Base-by-base conservation (phyloP, 2,888 invertebrate genomes). In the Germaria angustata region DNA sequence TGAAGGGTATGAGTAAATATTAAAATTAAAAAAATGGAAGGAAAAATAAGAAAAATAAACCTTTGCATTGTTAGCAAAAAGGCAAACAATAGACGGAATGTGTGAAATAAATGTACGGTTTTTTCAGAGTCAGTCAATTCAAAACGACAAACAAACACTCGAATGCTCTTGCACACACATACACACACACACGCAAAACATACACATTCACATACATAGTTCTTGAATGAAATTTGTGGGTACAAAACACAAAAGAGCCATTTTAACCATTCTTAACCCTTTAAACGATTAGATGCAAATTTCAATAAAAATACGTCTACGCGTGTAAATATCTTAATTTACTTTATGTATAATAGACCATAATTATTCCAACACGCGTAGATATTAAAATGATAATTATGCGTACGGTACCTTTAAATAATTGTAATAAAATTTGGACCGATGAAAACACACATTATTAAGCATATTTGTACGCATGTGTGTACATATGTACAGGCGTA, bases 61-160 rank as follows among this genome's bases (percentile, higher is more conserved):
- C 61, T 77, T 72, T 77, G 77, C 81, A 69, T 53, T 39, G 59
- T 81, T 69, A 49, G 73, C 76, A 59, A 76, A 80, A 80, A 73
- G 34, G 15, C 63, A 44, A 81, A 77, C 71, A 77, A 81, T 73
- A 73, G 68, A 36, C 75, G 75, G 78, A 78, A 82, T 82, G 78
- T 82, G 78, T 82, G 69, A 82, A 72, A 72, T 72, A 69, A 69
- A 75, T 57, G 69, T 78, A 57, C 78, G 68, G 68, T 44, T 69
- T n/a, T 71, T 78, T 24, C 51, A 81, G 61, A 77, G 55, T 68
- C 72, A 81, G 65, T 53, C 81, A 81, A 77, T 81, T 81, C 77
- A 75, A 80, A 80, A 72, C n/a, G n/a, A n/a, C n/a, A n/a, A 59
- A 76, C 59, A 80, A 59, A 75, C 61, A 80, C 63, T 46, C 3